Conservation (phyloP, 2,113 vertebrate species). For the Grammomys dolichurus region DNA sequence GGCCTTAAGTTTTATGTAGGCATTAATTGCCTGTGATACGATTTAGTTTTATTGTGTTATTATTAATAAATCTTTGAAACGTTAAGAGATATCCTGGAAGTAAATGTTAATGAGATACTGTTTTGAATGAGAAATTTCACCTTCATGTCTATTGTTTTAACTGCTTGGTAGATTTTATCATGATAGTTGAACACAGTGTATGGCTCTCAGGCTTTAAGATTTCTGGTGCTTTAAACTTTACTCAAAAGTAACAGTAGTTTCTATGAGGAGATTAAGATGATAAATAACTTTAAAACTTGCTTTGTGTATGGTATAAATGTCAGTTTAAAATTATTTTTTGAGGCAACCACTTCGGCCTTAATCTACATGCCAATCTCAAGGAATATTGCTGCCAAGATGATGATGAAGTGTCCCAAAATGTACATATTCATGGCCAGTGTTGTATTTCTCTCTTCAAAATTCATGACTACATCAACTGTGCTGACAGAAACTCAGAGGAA, state of each 20-base stretch:
- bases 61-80: constrained; percentile 27
- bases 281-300: constrained; percentile 58
- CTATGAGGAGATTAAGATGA: constrained; percentile 65
- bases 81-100: neutral
- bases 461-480: constrained; percentile 10
- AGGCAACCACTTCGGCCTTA: constrained; percentile 24
- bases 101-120: neutral
- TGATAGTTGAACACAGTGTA: neutral
- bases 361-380: constrained; percentile 58
- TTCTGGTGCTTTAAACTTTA: constrained; percentile 56
- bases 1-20: neutral
- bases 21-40: constrained; percentile 23
- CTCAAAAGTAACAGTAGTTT: constrained; percentile 46
- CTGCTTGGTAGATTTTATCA: constrained; percentile 24
- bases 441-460: constrained; percentile 2
- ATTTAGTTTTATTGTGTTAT: constrained; percentile 23
- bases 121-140: constrained; percentile 43
- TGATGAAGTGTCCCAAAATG: neutral
- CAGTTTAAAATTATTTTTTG: constrained; percentile 63
- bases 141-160: neutral
- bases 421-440: constrained; percentile 8
- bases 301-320: constrained; percentile 57
- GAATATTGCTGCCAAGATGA: constrained; percentile 37
- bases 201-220: neutral
- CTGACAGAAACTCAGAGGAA: neutral